Conservation (phyloP, 2,888 invertebrate genomes). For the Choristoneura rosaceana region DNA sequence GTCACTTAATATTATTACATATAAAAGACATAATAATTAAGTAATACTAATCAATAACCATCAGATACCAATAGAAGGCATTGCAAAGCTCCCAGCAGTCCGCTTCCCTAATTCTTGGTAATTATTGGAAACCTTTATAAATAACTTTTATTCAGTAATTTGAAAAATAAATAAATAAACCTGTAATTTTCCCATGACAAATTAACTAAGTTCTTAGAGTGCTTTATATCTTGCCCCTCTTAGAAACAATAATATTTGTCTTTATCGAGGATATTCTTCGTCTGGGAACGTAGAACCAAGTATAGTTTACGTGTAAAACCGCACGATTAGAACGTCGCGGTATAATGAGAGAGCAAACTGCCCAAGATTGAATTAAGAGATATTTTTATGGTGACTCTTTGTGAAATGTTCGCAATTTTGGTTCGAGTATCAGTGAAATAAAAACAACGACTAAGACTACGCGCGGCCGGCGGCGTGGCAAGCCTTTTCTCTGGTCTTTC, state of each 20-base stretch:
- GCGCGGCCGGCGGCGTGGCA: no score
- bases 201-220: background rate
- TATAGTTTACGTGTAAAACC: no score
- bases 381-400: no score
- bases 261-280: background rate
- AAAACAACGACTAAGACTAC: no score
- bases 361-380: no score
- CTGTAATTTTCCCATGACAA: background rate
- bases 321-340: no score
- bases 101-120: constrained; percentile 25
- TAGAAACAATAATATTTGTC: background rate
- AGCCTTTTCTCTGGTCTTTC: no score
- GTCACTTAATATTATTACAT: background rate
- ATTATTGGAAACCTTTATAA: constrained; percentile 14
- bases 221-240: background rate
- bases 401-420: no score
- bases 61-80: constrained; percentile 12
- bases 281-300: no score
- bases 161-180: background rate
- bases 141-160: background rate
- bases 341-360: no score
- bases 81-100: background rate
- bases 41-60: constrained; percentile 4
- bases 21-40: constrained; percentile 3
- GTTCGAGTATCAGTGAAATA: no score